phyloP scores from a whole-genome alignment of 2,888 invertebrate genomes.

The Macroteleia sp. region DNA sequence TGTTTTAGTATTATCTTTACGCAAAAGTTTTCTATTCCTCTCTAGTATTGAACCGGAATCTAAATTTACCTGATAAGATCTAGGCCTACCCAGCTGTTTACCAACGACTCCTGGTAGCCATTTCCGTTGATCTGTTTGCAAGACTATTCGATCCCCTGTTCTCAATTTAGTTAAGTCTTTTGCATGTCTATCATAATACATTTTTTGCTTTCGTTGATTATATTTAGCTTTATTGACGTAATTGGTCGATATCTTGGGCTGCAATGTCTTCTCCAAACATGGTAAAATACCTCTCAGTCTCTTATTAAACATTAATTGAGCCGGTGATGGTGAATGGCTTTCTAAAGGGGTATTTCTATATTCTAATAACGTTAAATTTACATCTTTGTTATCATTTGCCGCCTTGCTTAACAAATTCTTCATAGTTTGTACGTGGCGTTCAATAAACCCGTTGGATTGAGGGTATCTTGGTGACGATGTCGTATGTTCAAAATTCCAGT shows the following conservation, averaged over 20 bases:
- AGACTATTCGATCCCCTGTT: neutral
- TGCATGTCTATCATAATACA: conserved; percentile 41
- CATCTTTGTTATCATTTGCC: conserved; percentile 50
- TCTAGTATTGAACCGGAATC: conserved; percentile 21
- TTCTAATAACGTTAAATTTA: conserved; percentile 56
- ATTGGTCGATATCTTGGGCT: neutral
- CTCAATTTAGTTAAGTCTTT: conserved; percentile 10
- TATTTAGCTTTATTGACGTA: neutral
- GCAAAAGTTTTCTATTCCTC: conserved; percentile 22
- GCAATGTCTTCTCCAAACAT: neutral
- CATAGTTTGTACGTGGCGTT: conserved; percentile 59
- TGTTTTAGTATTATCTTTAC: conserved; percentile 12
- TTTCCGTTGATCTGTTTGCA: conserved; percentile 3
- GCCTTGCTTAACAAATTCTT: conserved; percentile 66
- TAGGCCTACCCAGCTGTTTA: conserved; percentile 11
- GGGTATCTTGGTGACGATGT: conserved; percentile 28
- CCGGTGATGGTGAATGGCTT: conserved; percentile 51
- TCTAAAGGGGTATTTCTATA: conserved; percentile 65
- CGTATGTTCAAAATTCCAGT: conserved; percentile 30
- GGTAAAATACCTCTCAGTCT: conserved; percentile 52
- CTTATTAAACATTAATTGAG: conserved; percentile 58
- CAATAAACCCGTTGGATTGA: too few species aligned
- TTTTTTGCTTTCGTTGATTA: conserved; percentile 33
- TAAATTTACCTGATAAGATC: conserved; percentile 27
- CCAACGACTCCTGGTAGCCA: conserved; percentile 14